Evolutionary conservation across 2,113 vertebrate species (phyloP), one percentile per base, ranked within the genome.

Genomic region (Aegotheles bennettii): DNA sequence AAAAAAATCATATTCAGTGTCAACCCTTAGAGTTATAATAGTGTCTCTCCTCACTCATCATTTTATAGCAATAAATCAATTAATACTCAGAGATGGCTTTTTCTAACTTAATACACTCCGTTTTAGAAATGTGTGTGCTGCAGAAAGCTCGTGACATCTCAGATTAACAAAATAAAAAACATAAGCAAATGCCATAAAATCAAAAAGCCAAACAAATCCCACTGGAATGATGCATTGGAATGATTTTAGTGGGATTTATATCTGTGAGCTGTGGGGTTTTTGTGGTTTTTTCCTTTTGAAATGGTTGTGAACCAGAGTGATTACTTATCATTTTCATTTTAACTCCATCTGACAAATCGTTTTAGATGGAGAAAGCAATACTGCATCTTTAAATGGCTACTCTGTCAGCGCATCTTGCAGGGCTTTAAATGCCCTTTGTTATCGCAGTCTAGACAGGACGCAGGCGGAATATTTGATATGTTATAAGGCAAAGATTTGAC

Each of bases 371-470:
- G 97, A 98, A 97, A 92, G 96, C 96, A 91, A 87, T 85, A 65
- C 96, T 93, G 97, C 96, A 70, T 98, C 98, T 98, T 98, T 98
- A 98, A 98, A 97, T 97, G 98, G 97, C 97, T 61, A 98, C 97
- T 98, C 97, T 98, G 97, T 98, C 98, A 96, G 97, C 90, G 95
- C 90, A 97, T 98, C 98, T 98, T 97, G 93, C 94, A 86, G 92
- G 96, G 93, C 97, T 97, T 97, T 97, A 97, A 98, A 98, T 98
- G 98, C 96, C 98, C 98, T 98, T 98, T 98, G 98, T 98, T 98
- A 97, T 97, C 85, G 50, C 96, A 97, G 98, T 98, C 98, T 98
- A 98, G 98, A 98, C 98, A 97, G 98, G 97, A 97, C 96, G 97
- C 98, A 96, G 93, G 98, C 93, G 36, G 98, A 98, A 97, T 98